These are phyloP conservation scores for Centropus bengalensis DNA, from an alignment of 2,113 vertebrate species.

Conservation along the genomic window DNA sequence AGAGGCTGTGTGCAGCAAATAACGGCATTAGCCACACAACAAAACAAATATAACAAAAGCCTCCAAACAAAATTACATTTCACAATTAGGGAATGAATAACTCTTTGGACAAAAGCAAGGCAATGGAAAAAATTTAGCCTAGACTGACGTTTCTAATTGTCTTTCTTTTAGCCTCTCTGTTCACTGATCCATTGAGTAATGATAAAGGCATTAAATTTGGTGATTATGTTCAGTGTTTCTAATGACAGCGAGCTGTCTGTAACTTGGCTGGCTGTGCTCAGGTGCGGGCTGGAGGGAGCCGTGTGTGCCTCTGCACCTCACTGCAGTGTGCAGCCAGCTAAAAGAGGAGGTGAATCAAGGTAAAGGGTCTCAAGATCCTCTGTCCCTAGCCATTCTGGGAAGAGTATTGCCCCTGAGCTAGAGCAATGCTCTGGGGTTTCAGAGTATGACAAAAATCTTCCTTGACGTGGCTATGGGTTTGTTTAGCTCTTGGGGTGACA, in stretches of 20 bases:
- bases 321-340: not conserved
- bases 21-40: slow-evolving; percentile 57
- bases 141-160: slow-evolving; percentile 65
- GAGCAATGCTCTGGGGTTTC: not conserved
- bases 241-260: slow-evolving; percentile 63
- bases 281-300: slow-evolving; percentile 50
- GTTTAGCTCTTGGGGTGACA: not conserved
- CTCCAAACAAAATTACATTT: slow-evolving; percentile 73
- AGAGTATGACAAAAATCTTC: not conserved
- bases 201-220: slow-evolving; percentile 77
- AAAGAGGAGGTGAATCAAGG: not conserved
- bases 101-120: slow-evolving; percentile 69
- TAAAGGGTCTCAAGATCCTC: not conserved
- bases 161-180: slow-evolving; percentile 67
- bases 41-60: slow-evolving; percentile 53
- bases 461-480: not conserved
- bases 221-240: slow-evolving; percentile 72
- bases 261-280: slow-evolving; percentile 48
- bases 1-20: not conserved
- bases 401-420: not conserved
- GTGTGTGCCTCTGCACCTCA: not conserved
- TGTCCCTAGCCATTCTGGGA: not conserved
- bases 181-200: slow-evolving; percentile 73
- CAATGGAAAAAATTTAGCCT: slow-evolving; percentile 40
- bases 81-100: slow-evolving; percentile 72